Base-by-base conservation (phyloP, 2,888 invertebrate species). In the Emmelina monodactyla region DNA sequence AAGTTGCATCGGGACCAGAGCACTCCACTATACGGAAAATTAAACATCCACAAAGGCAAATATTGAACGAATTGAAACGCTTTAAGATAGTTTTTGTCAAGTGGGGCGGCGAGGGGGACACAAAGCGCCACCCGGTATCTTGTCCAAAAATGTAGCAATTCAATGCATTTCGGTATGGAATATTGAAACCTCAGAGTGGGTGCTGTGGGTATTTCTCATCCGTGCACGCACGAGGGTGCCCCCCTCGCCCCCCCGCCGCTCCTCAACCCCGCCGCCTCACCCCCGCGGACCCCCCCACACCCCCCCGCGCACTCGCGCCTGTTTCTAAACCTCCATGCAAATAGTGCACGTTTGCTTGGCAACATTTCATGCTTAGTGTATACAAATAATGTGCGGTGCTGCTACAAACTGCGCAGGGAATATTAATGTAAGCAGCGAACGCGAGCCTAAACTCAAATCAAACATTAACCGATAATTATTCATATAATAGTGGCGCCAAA, bases 341-440 rank as follows among this genome's bases (percentile, higher is more conserved):
- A 79, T 71, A 76, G 68, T 71, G 70, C 73, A 68, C 69, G 75
- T 76, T 76, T 78, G 75, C 75, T 78, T 73, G 75, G 73, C 73
- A 73, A 78, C 76, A 78, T 76, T 76, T 79, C 78, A 78, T 76
- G 72, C 78, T 79, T 78, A 79, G 70, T 69, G 71, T 76, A 69
- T 72, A 76, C 76, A 78, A 78, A 76, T 78, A 75, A 72, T 72
- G 73, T 70, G 68, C 62, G 66, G 66, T 55, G 53, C 60, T 55
- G 66, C 62, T 68, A 67, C 68, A 64, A 70, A 70, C 69, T 64
- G 62, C 58, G 68, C 64, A 69, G 69, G 65, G 71, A 72, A 75
- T 69, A 65, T 62, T 64, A 63, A 64, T 67, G 62, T 58, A 59
- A 59, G 58, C 58, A 52, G 37, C 51, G 45, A 53, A 55, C 50